phyloP scores from a whole-genome alignment of 1,140 invertebrate genomes.

The Ctenoplectra terminalis region DNA sequence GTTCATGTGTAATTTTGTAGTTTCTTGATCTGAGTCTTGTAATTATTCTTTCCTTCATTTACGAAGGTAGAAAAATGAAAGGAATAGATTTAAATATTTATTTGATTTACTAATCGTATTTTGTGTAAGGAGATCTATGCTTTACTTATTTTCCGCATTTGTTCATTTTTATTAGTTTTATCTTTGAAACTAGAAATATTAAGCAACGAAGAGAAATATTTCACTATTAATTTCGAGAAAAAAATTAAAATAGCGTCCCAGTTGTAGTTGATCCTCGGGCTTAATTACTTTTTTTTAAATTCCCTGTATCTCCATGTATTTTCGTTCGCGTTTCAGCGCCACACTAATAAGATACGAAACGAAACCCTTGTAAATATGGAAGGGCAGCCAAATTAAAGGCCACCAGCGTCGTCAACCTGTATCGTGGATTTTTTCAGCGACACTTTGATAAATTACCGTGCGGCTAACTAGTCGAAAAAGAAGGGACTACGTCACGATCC shows the following conservation, averaged over 20 bases:
- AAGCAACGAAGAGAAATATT: too few species aligned
- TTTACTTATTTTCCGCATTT: too few species aligned
- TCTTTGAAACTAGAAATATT: too few species aligned
- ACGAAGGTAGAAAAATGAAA: too few species aligned
- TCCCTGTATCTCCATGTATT: neutral
- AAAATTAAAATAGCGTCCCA: neutral
- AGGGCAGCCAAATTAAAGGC: neutral
- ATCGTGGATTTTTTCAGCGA: slow-evolving; percentile 24
- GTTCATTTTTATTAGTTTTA: too few species aligned
- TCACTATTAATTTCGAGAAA: neutral
- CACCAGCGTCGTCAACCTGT: neutral
- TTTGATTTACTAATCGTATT: too few species aligned
- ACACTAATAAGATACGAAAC: neutral
- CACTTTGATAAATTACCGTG: slow-evolving; percentile 41
- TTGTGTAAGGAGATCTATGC: too few species aligned
- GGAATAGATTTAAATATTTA: too few species aligned
- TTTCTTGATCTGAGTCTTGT: too few species aligned
- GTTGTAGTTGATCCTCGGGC: neutral
- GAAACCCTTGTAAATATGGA: slow-evolving; percentile 20
- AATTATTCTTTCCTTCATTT: too few species aligned
- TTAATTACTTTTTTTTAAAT: neutral
- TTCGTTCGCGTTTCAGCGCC: neutral
- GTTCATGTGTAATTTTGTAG: too few species aligned
- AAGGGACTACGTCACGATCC: neutral
- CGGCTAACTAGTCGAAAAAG: neutral